Evolutionary conservation across 1,140 invertebrate genomes (phyloP), one percentile per base, ranked within the genome.

Genomic region (Zaprionus tsacasi): DNA sequence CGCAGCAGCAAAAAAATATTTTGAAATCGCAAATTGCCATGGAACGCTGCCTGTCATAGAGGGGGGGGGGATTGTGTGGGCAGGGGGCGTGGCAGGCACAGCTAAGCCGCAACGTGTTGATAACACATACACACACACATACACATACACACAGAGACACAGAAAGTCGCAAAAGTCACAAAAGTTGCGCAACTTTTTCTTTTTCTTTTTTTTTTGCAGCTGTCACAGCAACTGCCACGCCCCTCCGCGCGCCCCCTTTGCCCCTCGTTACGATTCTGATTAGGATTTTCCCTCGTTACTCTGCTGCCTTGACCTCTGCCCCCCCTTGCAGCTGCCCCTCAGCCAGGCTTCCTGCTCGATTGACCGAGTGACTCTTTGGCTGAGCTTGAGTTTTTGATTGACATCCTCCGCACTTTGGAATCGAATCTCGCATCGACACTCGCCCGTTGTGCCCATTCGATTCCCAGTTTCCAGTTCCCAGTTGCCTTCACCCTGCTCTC

Each of bases 311-410:
- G 25, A 70, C 13, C 55, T 40, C n/a, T 15, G 33, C 27, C 65
- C 67, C 58, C 8, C 54, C 43, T 36, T 59, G 21, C 10, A 6
- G 30, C 45, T n/a, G n/a, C n/a, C n/a, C n/a, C n/a, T n/a, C n/a
- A n/a, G n/a, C n/a, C n/a, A n/a, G n/a, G 15, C 21, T 50, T 43
- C 43, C 36, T 60, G 12, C 38, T 40, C 40, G 70, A 48, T 70
- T 78, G 79, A 75, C 66, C 72, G 76, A 73, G 12, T 77, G 79
- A 87, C 40, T 75, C 40, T 21, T 2, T 21, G 21, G 33, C 30
- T 67, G 69, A 35, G 63, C 70, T 30, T 67, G 69, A 35, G 63
- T 67, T 30, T 78, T 77, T 86, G 82, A 86, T 86, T 86, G 82
- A 86, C 81, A 79, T 56, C 30, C 54, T 58, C 52, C 67, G 56